A percentile compares a stretch with the other conserved stretches of the same genome.
Evolutionary conservation across 2,888 invertebrate species (phyloP).

Genomic region (Linyphia triangularis): DNA sequence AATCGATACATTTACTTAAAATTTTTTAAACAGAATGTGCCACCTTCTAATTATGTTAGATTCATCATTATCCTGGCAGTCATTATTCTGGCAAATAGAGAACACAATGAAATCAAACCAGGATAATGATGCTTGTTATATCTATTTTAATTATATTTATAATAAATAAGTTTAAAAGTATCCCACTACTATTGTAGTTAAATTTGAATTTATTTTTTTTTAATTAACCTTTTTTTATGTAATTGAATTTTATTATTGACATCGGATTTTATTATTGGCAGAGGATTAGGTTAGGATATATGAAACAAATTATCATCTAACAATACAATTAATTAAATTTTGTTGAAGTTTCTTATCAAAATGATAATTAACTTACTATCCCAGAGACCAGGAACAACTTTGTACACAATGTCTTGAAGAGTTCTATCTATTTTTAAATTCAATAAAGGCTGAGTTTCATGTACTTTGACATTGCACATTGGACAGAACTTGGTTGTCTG

Average conservation of each 20-base stretch:
- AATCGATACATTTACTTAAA: too few relatives aligned
- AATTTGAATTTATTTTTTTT: too few relatives aligned
- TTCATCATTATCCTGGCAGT: too few relatives aligned
- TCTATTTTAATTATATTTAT: too few relatives aligned
- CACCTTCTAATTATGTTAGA: too few relatives aligned
- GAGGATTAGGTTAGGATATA: neutral
- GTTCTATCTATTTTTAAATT: conserved; percentile 87
- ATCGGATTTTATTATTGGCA: neutral
- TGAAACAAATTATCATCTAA: neutral
- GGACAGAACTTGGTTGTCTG: conserved; percentile 91
- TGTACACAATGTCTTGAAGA: conserved; percentile 96
- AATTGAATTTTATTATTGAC: neutral
- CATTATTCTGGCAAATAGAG: too few relatives aligned
- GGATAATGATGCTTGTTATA: too few relatives aligned
- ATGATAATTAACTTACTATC: conserved; percentile 85
- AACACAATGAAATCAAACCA: too few relatives aligned
- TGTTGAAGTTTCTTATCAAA: too few relatives aligned
- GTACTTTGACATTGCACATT: conserved; percentile 95
- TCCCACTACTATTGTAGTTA: too few relatives aligned
- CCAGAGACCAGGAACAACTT: conserved; percentile 96
- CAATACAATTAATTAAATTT: neutral
- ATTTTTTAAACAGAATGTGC: too few relatives aligned
- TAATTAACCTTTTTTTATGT: neutral
- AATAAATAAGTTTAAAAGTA: too few relatives aligned
- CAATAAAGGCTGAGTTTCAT: conserved; percentile 90